These are phyloP conservation scores for Orius laevigatus DNA, from an alignment of 1,140 invertebrate genomes.

Conservation along the genomic window DNA sequence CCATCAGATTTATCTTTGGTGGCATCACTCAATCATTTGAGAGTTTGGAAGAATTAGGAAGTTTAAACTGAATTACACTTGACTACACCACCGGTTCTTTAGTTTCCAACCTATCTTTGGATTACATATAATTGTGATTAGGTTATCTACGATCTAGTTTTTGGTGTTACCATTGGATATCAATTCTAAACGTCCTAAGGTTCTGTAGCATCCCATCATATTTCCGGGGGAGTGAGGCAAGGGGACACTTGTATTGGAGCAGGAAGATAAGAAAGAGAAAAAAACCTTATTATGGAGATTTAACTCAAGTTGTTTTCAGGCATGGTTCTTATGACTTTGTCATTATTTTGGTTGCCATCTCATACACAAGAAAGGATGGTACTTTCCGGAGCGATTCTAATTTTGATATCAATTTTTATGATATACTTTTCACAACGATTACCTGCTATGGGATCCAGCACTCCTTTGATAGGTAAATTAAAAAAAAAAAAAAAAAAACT, in stretches of 20 bases:
- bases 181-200: no score
- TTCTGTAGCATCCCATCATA: not conserved
- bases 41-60: no score
- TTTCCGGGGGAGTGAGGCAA: not conserved
- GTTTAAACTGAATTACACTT: no score
- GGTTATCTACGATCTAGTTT: no score
- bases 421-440: slow-evolving; percentile 44
- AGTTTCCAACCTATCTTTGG: no score
- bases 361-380: slow-evolving; percentile 45
- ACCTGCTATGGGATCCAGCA: slow-evolving; percentile 38
- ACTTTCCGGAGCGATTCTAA: slow-evolving; percentile 36
- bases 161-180: no score
- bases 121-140: no score
- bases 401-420: slow-evolving; percentile 41
- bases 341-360: slow-evolving; percentile 46
- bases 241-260: not conserved
- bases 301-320: slow-evolving; percentile 29
- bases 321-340: slow-evolving; percentile 40
- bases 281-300: not conserved
- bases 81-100: no score
- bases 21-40: no score
- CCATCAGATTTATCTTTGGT: no score
- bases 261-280: no score
- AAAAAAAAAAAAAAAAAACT: not conserved
- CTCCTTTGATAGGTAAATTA: slow-evolving; percentile 42